These are phyloP conservation scores for Hylaea fasciaria DNA, from an alignment of 2,888 invertebrate species.

Conservation along the genomic window DNA sequence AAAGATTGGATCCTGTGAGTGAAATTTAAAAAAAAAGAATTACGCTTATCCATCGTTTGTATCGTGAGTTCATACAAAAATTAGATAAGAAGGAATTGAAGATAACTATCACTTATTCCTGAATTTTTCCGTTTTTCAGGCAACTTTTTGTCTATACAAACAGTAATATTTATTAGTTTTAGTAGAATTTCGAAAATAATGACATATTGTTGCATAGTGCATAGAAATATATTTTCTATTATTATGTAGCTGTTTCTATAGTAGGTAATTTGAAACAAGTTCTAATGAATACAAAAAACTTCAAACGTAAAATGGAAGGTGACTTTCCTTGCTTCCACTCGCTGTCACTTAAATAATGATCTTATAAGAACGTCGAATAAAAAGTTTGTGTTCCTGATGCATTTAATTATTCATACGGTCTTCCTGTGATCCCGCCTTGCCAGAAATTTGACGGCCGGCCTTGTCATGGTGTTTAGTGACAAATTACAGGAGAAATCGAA, in stretches of 20 bases:
- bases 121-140: background rate
- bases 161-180: too few relatives aligned
- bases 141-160: background rate
- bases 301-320: slow-evolving; percentile 48
- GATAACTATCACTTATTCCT: too few relatives aligned
- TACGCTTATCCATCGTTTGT: too few relatives aligned
- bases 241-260: too few relatives aligned
- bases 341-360: slow-evolving; percentile 65
- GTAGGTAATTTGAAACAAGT: too few relatives aligned
- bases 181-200: too few relatives aligned
- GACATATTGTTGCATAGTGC: too few relatives aligned
- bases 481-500: slow-evolving; percentile 72
- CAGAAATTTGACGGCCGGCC: slow-evolving; percentile 59
- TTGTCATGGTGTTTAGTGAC: slow-evolving; percentile 77
- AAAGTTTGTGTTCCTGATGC: slow-evolving; percentile 63
- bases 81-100: too few relatives aligned
- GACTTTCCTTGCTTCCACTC: slow-evolving; percentile 62
- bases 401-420: slow-evolving; percentile 82
- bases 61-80: too few relatives aligned
- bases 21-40: too few relatives aligned
- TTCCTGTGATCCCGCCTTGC: slow-evolving; percentile 65
- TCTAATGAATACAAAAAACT: background rate
- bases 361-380: slow-evolving; percentile 58
- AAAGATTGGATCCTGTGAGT: too few relatives aligned
- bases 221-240: too few relatives aligned